Conservation (phyloP, 30 jellyfish, hydroid and myxozoan species). For the Aurelia aurita region DNA sequence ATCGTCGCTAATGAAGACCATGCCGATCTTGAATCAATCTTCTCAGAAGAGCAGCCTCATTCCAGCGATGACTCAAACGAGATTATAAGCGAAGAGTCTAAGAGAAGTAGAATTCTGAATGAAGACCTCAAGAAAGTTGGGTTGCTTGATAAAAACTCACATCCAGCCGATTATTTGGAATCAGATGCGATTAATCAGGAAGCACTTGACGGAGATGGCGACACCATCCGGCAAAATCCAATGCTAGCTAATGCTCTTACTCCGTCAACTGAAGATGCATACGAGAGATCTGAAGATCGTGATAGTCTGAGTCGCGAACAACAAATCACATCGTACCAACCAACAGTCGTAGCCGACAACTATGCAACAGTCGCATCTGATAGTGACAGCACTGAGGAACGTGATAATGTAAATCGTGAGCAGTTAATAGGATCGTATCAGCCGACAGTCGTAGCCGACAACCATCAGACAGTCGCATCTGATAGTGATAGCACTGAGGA, state of each 20-base stretch:
- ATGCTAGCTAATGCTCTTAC: neutral
- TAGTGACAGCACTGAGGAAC: neutral
- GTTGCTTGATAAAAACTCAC: neutral
- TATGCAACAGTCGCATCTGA: neutral
- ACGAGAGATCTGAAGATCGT: neutral
- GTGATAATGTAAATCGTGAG: neutral
- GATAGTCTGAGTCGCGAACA: neutral
- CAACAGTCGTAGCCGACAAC: conserved; percentile 1
- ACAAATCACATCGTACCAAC: neutral
- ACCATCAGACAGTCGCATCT: neutral
- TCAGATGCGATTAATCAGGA: conserved; percentile 1
- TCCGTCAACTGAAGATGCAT: too few species aligned
- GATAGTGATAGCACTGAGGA: conserved; percentile 13
- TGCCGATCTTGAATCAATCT: conserved; percentile 9
- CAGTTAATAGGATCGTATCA: neutral
- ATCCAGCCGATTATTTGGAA: neutral
- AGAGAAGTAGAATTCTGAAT: conserved; percentile 3
- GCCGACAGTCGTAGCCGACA: neutral
- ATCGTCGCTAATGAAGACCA: too few species aligned
- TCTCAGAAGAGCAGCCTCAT: neutral
- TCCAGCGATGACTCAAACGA: neutral
- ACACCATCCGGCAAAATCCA: neutral
- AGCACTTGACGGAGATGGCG: neutral
- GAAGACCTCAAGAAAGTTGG: conserved; percentile 59
- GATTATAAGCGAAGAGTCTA: neutral